These are phyloP conservation scores for Drosophila kanapiae DNA, from an alignment of 1,140 invertebrate species.

Conservation along the genomic window DNA sequence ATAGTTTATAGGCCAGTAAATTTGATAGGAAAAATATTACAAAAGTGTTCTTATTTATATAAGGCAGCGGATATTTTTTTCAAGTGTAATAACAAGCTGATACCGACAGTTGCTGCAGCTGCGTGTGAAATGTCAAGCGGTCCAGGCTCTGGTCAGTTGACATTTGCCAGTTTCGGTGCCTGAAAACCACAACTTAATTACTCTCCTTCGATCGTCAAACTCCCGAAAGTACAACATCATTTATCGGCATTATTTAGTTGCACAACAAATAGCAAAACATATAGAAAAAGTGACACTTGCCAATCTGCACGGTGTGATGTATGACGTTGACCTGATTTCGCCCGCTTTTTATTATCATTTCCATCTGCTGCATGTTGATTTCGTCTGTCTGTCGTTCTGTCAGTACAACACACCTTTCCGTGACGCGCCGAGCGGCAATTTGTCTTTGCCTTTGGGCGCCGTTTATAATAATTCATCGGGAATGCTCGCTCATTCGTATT, in stretches of 20 bases:
- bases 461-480: slow-evolving; percentile 71
- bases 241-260: slow-evolving; percentile 49
- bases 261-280: slow-evolving; percentile 61
- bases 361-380: slow-evolving; percentile 55
- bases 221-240: slow-evolving; percentile 8
- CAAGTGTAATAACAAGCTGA: slow-evolving; percentile 24
- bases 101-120: slow-evolving; percentile 40
- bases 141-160: slow-evolving; percentile 46
- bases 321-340: slow-evolving; percentile 72
- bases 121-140: slow-evolving; percentile 78
- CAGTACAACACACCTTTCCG: slow-evolving; percentile 61
- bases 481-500: slow-evolving; percentile 30
- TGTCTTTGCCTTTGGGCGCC: slow-evolving; percentile 73
- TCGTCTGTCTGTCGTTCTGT: slow-evolving; percentile 33
- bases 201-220: slow-evolving; percentile 30
- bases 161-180: slow-evolving; percentile 53
- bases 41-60: neutral
- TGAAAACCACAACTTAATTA: slow-evolving; percentile 72
- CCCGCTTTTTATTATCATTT: slow-evolving; percentile 65
- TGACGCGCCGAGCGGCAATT: slow-evolving; percentile 72
- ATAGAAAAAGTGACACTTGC: slow-evolving; percentile 77
- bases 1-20: too few species aligned
- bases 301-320: slow-evolving; percentile 68
- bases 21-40: neutral
- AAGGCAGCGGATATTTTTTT: neutral